Evolutionary conservation across 2,888 invertebrate species (phyloP).

Genomic region (Electrophaes corylata): DNA sequence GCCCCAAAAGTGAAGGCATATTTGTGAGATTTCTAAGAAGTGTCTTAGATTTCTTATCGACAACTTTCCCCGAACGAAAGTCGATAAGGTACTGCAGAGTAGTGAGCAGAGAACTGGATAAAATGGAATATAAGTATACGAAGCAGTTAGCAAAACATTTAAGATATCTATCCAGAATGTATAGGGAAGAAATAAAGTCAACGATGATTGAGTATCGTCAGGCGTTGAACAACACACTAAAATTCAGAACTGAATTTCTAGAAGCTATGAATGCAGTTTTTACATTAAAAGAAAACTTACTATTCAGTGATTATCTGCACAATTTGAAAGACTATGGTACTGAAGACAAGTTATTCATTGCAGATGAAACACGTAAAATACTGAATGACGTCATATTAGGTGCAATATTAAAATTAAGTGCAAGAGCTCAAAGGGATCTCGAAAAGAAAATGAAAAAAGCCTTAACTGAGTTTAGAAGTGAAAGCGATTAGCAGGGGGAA

Average conservation of each 20-base stretch:
- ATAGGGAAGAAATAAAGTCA: constrained; percentile 46
- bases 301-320: constrained; percentile 58
- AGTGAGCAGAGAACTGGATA: constrained; percentile 45
- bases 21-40: constrained; percentile 59
- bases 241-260: constrained; percentile 49
- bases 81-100: constrained; percentile 49
- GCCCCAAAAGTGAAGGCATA: constrained; percentile 41
- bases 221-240: constrained; percentile 42
- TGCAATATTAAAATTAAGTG: constrained; percentile 34
- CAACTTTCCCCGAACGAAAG: constrained; percentile 46
- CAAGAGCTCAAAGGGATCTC: constrained; percentile 41
- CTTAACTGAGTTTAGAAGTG: constrained; percentile 48
- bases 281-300: constrained; percentile 48
- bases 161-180: constrained; percentile 45
- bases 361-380: constrained; percentile 42
- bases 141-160: constrained; percentile 49
- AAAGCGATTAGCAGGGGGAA: too few relatives aligned
- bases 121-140: constrained; percentile 45
- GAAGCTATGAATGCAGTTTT: constrained; percentile 56
- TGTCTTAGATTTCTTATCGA: constrained; percentile 50
- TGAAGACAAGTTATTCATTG: constrained; percentile 34
- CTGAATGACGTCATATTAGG: constrained; percentile 43
- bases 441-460: constrained; percentile 48
- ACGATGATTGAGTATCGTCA: constrained; percentile 46
- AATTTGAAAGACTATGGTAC: constrained; percentile 44